These are phyloP conservation scores for Peucedramus taeniatus DNA, from an alignment of 2,113 vertebrate species.

Conservation along the genomic window DNA sequence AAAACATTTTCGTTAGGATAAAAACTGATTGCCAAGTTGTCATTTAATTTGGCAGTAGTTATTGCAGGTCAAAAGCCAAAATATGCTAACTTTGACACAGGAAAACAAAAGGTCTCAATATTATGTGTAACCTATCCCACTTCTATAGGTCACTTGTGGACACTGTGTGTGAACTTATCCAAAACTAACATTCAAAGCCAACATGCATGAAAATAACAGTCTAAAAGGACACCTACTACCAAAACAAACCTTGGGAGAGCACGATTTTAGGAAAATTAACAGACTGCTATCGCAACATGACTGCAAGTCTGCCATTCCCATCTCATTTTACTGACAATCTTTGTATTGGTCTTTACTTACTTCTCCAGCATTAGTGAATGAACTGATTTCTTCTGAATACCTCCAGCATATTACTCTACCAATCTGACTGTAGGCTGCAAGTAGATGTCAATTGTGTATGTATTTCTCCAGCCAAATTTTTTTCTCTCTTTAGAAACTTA, in stretches of 20 bases:
- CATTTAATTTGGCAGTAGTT: neutral
- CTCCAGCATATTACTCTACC: neutral
- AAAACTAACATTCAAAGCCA: slow-evolving; percentile 62
- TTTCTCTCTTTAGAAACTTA: neutral
- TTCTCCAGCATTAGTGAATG: neutral
- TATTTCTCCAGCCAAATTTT: neutral
- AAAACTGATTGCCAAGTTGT: neutral
- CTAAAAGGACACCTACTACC: neutral
- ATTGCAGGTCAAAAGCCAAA: slow-evolving; percentile 19
- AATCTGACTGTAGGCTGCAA: neutral
- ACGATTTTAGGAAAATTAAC: neutral
- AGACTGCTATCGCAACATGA: neutral
- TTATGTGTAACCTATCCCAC: slow-evolving; percentile 22
- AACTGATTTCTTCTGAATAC: neutral
- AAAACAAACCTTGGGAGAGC: slow-evolving; percentile 25
- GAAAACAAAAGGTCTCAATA: slow-evolving; percentile 48
- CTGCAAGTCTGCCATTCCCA: neutral
- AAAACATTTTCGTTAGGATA: neutral
- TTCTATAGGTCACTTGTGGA: neutral
- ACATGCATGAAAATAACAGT: slow-evolving; percentile 26
- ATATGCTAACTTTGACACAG: neutral
- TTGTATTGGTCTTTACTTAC: neutral
- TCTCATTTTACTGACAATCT: neutral
- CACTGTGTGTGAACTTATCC: slow-evolving; percentile 19
- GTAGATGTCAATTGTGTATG: neutral